Percentiles rank a stretch among this genome's conserved stretches.
phyloP scores from a whole-genome alignment of 2,888 invertebrate genomes.

The Ditula angustiorana region DNA sequence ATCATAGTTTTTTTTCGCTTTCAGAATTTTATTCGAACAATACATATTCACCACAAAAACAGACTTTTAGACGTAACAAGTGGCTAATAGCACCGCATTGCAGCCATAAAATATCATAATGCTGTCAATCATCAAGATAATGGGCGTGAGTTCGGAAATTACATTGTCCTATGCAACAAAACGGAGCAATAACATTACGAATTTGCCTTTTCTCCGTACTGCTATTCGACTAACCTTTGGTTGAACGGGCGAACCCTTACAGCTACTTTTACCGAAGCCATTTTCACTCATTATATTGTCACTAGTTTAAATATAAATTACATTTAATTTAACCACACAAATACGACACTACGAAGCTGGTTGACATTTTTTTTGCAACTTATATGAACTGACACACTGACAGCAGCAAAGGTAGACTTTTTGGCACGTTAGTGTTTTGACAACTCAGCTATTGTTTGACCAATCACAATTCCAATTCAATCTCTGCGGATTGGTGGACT shows the following conservation, averaged over 20 bases:
- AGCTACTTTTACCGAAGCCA: slow-evolving; percentile 97
- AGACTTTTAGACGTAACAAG: slow-evolving; percentile 29
- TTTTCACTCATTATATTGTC: slow-evolving; percentile 85
- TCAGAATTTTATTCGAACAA: slow-evolving; percentile 55
- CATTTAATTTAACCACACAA: slow-evolving; percentile 70
- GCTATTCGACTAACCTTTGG: slow-evolving; percentile 87
- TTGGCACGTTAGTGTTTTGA: slow-evolving; percentile 23
- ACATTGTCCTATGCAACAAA: slow-evolving; percentile 49
- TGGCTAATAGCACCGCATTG: slow-evolving; percentile 36
- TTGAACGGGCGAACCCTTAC: slow-evolving; percentile 96
- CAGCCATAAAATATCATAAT: slow-evolving; percentile 48
- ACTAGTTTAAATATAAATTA: slow-evolving; percentile 65
- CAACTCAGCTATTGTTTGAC: slow-evolving; percentile 5
- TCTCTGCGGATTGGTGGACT: not conserved
- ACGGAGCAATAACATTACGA: slow-evolving; percentile 54
- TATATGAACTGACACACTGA: slow-evolving; percentile 49
- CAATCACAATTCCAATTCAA: slow-evolving; percentile 1
- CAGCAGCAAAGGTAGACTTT: slow-evolving; percentile 20
- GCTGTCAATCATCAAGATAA: slow-evolving; percentile 50
- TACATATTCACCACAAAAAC: slow-evolving; percentile 9
- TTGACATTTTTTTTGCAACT: slow-evolving; percentile 63
- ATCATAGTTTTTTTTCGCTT: slow-evolving; percentile 80
- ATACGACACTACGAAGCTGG: slow-evolving; percentile 69
- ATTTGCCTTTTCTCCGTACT: slow-evolving; percentile 42
- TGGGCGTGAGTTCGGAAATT: slow-evolving; percentile 54